Conservation (phyloP, 2,797 vertebrate genomes). For the Anas bahamensis region DNA sequence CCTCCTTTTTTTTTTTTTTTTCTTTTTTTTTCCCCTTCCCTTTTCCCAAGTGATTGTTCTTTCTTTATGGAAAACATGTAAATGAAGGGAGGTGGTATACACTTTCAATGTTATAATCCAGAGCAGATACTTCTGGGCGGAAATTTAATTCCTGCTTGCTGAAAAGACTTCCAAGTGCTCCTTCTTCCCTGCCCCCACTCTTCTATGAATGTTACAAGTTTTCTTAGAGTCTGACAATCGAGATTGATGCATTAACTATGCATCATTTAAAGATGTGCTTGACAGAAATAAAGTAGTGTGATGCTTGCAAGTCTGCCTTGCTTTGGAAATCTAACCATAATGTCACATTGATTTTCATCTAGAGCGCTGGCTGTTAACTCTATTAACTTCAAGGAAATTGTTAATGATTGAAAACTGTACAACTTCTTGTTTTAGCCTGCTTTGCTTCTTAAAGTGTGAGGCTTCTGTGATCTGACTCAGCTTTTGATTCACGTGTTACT, state of each 20-base stretch:
- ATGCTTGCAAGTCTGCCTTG: neutral
- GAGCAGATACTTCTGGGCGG: neutral
- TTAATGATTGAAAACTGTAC: neutral
- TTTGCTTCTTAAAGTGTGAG: neutral
- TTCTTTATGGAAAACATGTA: neutral
- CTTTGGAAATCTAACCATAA: neutral
- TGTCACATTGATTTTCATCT: neutral
- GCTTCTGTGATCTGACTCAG: neutral
- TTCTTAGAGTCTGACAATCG: neutral
- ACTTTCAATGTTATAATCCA: neutral
- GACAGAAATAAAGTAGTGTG: neutral
- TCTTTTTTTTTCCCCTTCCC: neutral
- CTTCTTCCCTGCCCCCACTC: neutral
- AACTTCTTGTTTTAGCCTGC: neutral
- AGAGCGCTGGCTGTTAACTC: neutral
- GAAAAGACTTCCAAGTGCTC: neutral
- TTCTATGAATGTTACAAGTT: neutral
- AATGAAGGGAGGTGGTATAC: neutral
- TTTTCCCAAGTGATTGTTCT: neutral
- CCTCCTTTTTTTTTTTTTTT: neutral
- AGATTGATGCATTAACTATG: neutral
- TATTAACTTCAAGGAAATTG: neutral
- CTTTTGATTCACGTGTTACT: neutral
- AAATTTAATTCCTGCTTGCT: constrained; percentile 4
- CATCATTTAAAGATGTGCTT: neutral